phyloP scores from a whole-genome alignment of 1,140 invertebrate genomes.

The Drosophila ananassae region DNA sequence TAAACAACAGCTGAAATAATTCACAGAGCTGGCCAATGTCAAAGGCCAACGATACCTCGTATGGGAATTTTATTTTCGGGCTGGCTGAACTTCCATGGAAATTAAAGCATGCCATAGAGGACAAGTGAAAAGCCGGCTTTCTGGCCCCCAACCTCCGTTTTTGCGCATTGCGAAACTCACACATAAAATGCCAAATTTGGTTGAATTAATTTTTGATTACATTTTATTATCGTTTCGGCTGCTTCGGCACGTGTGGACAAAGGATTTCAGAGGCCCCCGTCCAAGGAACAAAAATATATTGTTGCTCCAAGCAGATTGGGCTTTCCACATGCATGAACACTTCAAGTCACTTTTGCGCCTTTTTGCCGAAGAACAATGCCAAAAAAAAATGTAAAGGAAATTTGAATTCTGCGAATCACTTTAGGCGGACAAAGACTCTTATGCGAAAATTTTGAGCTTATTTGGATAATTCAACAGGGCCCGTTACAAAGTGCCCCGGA shows the following conservation, averaged over 20 bases:
- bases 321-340: conserved; percentile 32
- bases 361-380: conserved; percentile 2
- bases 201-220: conserved; percentile 59
- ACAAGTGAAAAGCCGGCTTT: conserved; percentile 11
- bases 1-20: conserved; percentile 37
- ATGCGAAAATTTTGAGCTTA: conserved; percentile 10
- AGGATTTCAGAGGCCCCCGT: neutral
- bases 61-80: conserved; percentile 29
- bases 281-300: conserved; percentile 4
- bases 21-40: conserved; percentile 25
- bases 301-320: conserved; percentile 16
- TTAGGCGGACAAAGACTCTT: neutral
- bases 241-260: conserved; percentile 9
- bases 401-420: conserved; percentile 18
- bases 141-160: conserved; percentile 17
- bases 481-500: neutral
- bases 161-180: conserved; percentile 34
- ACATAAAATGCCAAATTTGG: conserved; percentile 44
- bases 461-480: neutral
- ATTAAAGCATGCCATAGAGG: conserved; percentile 18
- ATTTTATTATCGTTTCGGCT: conserved; percentile 51
- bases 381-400: neutral
- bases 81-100: conserved; percentile 38
- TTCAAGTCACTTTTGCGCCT: neutral
- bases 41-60: conserved; percentile 11